Base-by-base conservation (phyloP, 1,140 invertebrate genomes). In the Doryteuthis pealeii region DNA sequence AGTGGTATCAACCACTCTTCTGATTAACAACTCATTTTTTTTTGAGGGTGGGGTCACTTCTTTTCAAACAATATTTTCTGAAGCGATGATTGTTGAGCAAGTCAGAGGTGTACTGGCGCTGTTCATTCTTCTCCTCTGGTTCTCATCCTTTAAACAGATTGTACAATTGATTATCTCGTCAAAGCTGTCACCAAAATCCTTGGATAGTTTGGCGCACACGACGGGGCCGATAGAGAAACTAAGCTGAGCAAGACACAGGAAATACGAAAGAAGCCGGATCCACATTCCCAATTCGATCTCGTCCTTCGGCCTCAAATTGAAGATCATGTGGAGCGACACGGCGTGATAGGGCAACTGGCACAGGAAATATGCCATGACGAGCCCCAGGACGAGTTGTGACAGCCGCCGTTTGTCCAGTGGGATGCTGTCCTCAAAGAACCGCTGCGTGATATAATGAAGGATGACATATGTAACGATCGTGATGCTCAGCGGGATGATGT, bases 351-450 rank as follows among this genome's bases (percentile, higher is more conserved):
- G 84, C 1, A 86, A 70, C 68, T 80, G 79, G 72, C 80, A 85
- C 30, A 85, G 66, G 14, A 77, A 74, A 65, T 84, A 86, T 14
- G 76, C 77, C 22, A 80, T 62, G 22, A 86, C 78, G 14, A 86
- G 72, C 3, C 74, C 69, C 0, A 79, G 79, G 5, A 85, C 83
- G 72, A 86, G 80, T 65, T 79, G 73, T 10, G 83, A 84, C 28
- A 83, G 77, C 62, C 81, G 77, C 49, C 79, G 78, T 69, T 84
- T 82, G 10, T 79, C 58, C 2, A 49, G 45, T 1, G 83, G 82
- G 72, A 85, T 85, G 72, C 84, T 86, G 69, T 86, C 84, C 15
- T 81, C 77, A 73, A 83, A 85, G 67, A 81, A 86, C 49, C 82
- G 74, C 72, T 82, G 79, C 15, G 80, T 79, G 62, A 85, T 74